A percentile compares a stretch with the other conserved stretches of the same genome.
These are phyloP conservation scores for Hylomyscus alleni DNA, from an alignment of 2,797 vertebrate species.

Conservation along the genomic window DNA sequence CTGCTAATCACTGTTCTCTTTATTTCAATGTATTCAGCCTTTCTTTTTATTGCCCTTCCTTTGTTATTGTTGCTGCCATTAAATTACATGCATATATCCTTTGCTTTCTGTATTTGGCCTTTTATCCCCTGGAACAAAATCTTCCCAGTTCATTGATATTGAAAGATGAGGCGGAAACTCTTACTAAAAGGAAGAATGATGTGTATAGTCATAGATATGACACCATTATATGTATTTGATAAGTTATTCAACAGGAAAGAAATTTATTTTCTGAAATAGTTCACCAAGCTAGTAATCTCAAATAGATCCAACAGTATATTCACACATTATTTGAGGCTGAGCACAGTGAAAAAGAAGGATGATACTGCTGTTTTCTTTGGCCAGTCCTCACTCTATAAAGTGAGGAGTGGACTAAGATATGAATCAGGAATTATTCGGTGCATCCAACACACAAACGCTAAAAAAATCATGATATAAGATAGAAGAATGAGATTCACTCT, in stretches of 20 bases:
- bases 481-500: not conserved
- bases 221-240: not conserved
- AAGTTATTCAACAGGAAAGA: not conserved
- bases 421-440: not conserved
- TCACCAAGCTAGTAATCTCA: not conserved
- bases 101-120: not conserved
- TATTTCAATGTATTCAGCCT: not conserved
- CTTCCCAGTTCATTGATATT: not conserved
- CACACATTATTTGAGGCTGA: not conserved
- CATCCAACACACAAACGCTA: not conserved
- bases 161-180: not conserved
- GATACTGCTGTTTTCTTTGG: not conserved
- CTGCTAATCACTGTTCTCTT: not conserved
- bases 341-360: slow-evolving; percentile 27
- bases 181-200: not conserved
- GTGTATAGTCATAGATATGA: not conserved
- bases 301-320: not conserved
- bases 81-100: not conserved
- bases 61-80: not conserved
- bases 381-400: slow-evolving; percentile 21
- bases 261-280: not conserved
- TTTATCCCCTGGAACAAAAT: not conserved
- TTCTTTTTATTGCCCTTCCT: not conserved
- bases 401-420: not conserved
- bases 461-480: not conserved